These are phyloP conservation scores for Poeciliopsis occidentalis DNA, from an alignment of 2,113 vertebrate genomes.

Conservation along the genomic window DNA sequence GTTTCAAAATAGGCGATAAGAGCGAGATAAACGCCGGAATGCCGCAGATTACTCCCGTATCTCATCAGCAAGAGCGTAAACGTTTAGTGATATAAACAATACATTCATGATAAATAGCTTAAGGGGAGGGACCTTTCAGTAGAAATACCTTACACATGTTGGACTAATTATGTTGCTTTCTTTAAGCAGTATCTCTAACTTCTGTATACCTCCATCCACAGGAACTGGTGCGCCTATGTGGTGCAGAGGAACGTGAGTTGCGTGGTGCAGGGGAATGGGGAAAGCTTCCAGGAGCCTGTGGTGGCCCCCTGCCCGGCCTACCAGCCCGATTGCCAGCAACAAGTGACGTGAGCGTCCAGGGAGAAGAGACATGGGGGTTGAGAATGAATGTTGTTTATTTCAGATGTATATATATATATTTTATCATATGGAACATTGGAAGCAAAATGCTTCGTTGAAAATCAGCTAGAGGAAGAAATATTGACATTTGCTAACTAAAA, in stretches of 20 bases:
- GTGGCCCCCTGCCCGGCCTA: constrained; percentile 85
- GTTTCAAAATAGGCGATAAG: constrained; percentile 46
- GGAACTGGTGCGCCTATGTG: constrained; percentile 97
- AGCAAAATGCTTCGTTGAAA: constrained; percentile 32
- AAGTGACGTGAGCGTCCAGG: constrained; percentile 78
- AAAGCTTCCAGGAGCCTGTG: constrained; percentile 89
- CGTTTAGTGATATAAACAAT: background rate
- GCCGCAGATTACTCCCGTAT: constrained; percentile 22
- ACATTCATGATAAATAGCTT: background rate
- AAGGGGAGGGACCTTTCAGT: background rate
- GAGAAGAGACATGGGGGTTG: constrained; percentile 24
- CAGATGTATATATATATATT: too few species aligned
- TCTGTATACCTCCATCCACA: constrained; percentile 56
- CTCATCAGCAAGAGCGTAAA: constrained; percentile 1
- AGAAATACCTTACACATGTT: background rate
- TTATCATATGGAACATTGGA: constrained; percentile 9
- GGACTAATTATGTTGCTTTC: constrained; percentile 1
- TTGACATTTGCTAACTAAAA: background rate
- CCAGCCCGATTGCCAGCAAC: constrained; percentile 85
- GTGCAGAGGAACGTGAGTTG: constrained; percentile 95
- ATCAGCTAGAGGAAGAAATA: constrained; percentile 22
- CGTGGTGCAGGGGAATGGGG: constrained; percentile 88
- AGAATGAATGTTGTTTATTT: constrained; percentile 24
- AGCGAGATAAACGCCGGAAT: constrained; percentile 53
- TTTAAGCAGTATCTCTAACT: background rate